Evolutionary conservation across 2,113 vertebrate species (phyloP).

Genomic region (Pseudonaja textilis): DNA sequence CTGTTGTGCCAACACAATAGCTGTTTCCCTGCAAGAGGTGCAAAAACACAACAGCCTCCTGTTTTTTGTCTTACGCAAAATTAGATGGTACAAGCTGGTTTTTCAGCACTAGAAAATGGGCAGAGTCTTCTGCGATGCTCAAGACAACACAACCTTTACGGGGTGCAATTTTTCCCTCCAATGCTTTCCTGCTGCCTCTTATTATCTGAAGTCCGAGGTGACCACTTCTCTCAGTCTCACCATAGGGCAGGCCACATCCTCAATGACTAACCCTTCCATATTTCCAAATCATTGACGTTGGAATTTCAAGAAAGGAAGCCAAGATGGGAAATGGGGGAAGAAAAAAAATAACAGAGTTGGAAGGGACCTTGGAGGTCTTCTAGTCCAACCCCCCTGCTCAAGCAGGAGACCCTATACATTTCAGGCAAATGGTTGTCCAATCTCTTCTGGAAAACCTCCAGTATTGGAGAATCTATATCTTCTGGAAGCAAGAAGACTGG

Average conservation of each 20-base stretch:
- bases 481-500: too few relatives aligned
- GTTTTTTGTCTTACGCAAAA: too few relatives aligned
- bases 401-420: too few relatives aligned
- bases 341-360: too few relatives aligned
- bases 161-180: not conserved
- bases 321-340: not conserved
- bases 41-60: not conserved
- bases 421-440: too few relatives aligned
- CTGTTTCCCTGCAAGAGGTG: not conserved
- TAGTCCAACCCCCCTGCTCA: too few relatives aligned
- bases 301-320: rapidly evolving
- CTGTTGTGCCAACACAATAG: not conserved
- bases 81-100: not conserved
- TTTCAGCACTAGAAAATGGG: not conserved
- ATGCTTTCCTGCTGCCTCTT: not conserved
- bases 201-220: not conserved
- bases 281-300: not conserved
- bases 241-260: not conserved
- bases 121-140: not conserved
- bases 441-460: too few relatives aligned
- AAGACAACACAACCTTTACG: not conserved
- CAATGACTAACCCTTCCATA: not conserved
- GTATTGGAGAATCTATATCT: too few relatives aligned
- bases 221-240: not conserved
- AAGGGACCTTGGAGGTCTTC: not conserved